Conservation (phyloP, 2,888 invertebrate species). For the Pachydiplax longipennis region DNA sequence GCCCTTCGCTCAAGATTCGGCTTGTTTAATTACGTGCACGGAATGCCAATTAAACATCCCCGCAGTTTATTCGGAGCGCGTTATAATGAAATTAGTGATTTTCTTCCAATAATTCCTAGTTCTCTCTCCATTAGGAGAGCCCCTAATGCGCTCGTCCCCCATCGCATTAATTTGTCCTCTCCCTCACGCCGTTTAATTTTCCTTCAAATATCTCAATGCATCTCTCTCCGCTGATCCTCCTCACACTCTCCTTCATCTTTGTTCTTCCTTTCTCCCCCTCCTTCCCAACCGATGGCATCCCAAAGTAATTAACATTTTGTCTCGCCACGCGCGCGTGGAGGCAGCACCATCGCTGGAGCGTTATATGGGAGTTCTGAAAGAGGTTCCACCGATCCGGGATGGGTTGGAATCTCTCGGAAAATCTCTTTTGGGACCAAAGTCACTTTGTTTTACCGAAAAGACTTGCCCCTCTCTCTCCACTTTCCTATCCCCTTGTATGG, state of each 20-base stretch:
- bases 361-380: not conserved
- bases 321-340: not conserved
- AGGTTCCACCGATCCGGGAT: not conserved
- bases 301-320: conserved; percentile 1
- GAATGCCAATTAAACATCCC: not conserved
- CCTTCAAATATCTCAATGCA: not conserved
- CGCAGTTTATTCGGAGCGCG: not conserved
- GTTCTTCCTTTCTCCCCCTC: not conserved
- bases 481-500: not conserved
- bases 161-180: not conserved
- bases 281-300: not conserved
- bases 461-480: not conserved
- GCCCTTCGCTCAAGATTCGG: not conserved
- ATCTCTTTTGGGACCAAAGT: not conserved
- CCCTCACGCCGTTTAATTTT: not conserved
- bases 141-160: not conserved
- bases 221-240: not conserved
- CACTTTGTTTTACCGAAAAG: not conserved
- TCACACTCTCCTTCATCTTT: not conserved
- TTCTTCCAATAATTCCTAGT: not conserved
- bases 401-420: not conserved
- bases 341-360: not conserved
- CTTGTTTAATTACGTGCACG: not conserved
- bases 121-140: not conserved
- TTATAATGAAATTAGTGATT: not conserved